These are phyloP conservation scores for Poecile montanus DNA, from an alignment of 2,797 vertebrate species.

Conservation along the genomic window DNA sequence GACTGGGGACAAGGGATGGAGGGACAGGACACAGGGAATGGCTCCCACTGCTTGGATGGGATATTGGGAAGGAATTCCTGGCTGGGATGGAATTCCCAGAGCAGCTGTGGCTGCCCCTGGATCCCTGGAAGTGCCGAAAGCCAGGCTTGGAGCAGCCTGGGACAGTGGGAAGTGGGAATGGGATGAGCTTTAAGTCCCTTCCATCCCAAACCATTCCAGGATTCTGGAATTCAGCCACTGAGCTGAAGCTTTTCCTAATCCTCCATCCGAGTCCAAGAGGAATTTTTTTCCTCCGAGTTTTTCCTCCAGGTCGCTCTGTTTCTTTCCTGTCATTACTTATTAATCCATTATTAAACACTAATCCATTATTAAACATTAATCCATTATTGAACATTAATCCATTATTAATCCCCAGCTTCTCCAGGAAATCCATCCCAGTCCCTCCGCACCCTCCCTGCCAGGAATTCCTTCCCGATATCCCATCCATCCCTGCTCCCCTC, in stretches of 20 bases:
- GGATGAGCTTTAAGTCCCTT: neutral
- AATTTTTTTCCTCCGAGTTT: neutral
- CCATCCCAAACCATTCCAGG: neutral
- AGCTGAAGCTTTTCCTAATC: neutral
- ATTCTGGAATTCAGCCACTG: neutral
- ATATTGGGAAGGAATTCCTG: neutral
- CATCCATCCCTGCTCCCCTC: neutral
- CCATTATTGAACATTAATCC: neutral
- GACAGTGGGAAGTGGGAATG: too few relatives aligned
- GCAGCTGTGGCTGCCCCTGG: neutral
- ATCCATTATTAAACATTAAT: neutral
- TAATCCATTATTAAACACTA: neutral
- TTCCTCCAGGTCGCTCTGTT: neutral
- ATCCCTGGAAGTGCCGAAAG: neutral
- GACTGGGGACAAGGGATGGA: neutral
- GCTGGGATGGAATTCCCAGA: neutral
- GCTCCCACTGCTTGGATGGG: neutral
- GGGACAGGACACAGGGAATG: neutral
- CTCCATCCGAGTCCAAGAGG: neutral
- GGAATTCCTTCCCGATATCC: neutral
- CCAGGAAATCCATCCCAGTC: neutral
- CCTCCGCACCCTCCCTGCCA: too few relatives aligned
- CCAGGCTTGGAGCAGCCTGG: fast-evolving
- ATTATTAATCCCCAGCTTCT: neutral
- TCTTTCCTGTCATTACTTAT: neutral